Evolutionary conservation across 2,113 vertebrate species (phyloP).

Genomic region (Marmota flaviventris): DNA sequence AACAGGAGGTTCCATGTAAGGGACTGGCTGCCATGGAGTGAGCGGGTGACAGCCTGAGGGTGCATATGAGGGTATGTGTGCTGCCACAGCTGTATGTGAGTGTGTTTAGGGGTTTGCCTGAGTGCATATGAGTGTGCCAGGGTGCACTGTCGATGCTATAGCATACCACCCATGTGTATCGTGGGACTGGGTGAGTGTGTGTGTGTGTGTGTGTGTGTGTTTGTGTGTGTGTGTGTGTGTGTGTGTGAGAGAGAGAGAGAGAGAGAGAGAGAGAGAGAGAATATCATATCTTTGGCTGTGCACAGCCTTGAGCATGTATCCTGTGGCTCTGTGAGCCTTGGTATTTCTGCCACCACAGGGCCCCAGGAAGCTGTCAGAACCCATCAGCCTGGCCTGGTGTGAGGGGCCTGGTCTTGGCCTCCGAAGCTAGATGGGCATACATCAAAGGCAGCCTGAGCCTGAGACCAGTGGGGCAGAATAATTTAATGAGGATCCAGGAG

Average conservation of each 20-base stretch:
- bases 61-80: too few species aligned
- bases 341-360: background rate
- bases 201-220: too few species aligned
- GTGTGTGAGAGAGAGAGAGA: background rate
- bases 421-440: conserved; percentile 45
- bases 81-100: background rate
- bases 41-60: background rate
- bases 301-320: background rate
- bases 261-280: background rate
- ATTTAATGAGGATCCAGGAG: conserved; percentile 77
- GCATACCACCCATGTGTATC: background rate
- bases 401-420: conserved; percentile 55
- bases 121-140: too few species aligned
- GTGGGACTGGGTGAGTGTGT: background rate
- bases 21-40: background rate
- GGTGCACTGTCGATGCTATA: background rate
- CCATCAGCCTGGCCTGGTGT: conserved; percentile 60
- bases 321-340: background rate
- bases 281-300: background rate
- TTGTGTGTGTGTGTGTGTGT: background rate
- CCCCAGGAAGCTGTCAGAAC: conserved; percentile 66
- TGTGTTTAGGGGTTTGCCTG: background rate
- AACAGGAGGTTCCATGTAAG: background rate
- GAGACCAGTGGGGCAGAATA: conserved; percentile 69
- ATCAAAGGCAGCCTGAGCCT: conserved; percentile 68